Percentiles rank a stretch among this genome's conserved stretches.
These are phyloP conservation scores for Apteryx owenii DNA, from an alignment of 2,113 vertebrate species.

Conservation along the genomic window DNA sequence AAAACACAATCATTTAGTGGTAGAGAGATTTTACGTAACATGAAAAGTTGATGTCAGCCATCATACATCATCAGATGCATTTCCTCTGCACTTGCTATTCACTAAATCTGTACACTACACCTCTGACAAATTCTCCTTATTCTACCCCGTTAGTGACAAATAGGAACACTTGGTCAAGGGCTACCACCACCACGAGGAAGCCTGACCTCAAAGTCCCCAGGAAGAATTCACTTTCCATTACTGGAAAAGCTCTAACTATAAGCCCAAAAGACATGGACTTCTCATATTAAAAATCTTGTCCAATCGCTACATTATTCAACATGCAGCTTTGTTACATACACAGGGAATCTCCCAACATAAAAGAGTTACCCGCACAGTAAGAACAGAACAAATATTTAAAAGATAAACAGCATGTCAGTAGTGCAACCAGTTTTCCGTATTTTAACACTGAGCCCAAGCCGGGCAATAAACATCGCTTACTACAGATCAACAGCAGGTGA, in stretches of 20 bases:
- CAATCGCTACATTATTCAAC: slow-evolving; percentile 4
- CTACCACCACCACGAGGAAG: background rate
- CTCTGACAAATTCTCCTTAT: background rate
- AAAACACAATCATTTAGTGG: background rate
- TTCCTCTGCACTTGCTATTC: background rate
- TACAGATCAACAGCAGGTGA: background rate
- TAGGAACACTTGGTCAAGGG: background rate
- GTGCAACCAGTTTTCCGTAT: background rate
- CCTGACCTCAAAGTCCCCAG: background rate
- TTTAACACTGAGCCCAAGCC: background rate
- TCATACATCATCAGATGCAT: background rate
- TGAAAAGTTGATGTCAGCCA: background rate
- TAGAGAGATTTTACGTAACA: background rate
- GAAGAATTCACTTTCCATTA: background rate
- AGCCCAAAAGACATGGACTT: background rate
- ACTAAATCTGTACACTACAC: background rate
- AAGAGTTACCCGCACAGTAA: background rate
- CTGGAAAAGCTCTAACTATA: background rate
- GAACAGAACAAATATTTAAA: background rate
- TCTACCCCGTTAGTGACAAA: background rate
- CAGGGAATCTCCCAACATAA: background rate
- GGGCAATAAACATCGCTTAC: background rate
- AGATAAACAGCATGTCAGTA: background rate
- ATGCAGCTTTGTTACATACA: background rate
- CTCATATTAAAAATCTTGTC: slow-evolving; percentile 24